These are phyloP conservation scores for Caenorhabditis doughertyi DNA, from an alignment of 2,888 invertebrate genomes.

Conservation along the genomic window DNA sequence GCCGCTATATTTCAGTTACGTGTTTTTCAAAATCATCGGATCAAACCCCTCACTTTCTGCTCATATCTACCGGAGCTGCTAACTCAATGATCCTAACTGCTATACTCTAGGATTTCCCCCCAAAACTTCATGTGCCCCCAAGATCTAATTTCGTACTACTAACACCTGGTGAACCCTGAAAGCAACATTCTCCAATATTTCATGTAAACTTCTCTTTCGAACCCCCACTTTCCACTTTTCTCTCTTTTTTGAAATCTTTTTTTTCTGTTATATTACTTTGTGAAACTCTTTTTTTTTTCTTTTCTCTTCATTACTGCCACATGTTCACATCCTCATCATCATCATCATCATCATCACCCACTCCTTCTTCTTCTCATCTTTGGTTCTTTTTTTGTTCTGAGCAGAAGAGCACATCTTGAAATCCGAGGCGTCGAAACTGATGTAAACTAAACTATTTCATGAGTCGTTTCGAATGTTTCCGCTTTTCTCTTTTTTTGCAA, in stretches of 20 bases:
- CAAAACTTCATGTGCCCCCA: not conserved
- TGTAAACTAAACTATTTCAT: slow-evolving; percentile 46
- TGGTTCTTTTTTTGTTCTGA: slow-evolving; percentile 12
- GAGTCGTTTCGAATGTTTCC: slow-evolving; percentile 40
- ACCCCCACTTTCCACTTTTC: not conserved
- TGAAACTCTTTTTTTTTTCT: slow-evolving; percentile 33
- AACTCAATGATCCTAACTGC: too few relatives aligned
- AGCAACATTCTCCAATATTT: not conserved
- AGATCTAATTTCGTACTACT: not conserved
- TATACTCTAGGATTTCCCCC: too few relatives aligned
- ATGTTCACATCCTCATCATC: slow-evolving; percentile 40
- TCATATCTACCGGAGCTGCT: too few relatives aligned
- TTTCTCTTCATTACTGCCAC: slow-evolving; percentile 45
- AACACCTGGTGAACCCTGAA: too few relatives aligned
- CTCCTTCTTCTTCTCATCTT: slow-evolving; percentile 43
- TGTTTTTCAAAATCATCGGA: too few relatives aligned
- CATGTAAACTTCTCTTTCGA: not conserved
- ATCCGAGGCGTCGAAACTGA: slow-evolving; percentile 47
- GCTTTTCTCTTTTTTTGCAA: not conserved
- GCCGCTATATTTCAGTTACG: too few relatives aligned
- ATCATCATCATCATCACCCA: slow-evolving; percentile 41
- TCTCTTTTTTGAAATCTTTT: not conserved
- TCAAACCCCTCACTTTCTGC: too few relatives aligned
- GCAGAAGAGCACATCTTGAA: slow-evolving; percentile 46
- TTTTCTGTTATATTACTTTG: slow-evolving; percentile 36